A percentile compares a stretch with the other conserved stretches of the same genome.
Evolutionary conservation across 2,113 vertebrate genomes (phyloP).

Genomic region (Onychorhynchus coronatus): DNA sequence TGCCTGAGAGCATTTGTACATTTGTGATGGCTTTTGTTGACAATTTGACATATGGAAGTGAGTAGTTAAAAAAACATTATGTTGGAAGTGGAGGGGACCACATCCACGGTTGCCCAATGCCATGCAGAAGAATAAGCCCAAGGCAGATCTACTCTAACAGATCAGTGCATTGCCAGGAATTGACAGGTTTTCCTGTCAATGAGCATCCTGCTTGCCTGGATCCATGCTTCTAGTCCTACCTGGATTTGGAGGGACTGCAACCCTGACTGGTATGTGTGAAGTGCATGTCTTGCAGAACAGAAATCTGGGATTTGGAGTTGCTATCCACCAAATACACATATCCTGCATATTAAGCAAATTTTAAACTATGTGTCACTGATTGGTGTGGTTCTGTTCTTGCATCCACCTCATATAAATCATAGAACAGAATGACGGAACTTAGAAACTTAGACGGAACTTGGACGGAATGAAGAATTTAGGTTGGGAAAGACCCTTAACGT

Average conservation of each 20-base stretch:
- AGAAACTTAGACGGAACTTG: no score
- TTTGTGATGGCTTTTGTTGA: not conserved
- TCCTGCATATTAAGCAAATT: not conserved
- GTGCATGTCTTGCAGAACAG: not conserved
- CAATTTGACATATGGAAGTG: not conserved
- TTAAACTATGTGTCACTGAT: not conserved
- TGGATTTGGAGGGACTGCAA: not conserved
- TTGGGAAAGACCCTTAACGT: not conserved
- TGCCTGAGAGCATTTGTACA: not conserved
- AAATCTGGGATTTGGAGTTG: not conserved
- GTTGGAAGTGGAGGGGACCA: not conserved
- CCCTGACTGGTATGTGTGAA: not conserved
- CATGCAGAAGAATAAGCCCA: not conserved
- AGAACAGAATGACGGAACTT: not conserved
- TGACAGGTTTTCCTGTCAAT: fast-evolving
- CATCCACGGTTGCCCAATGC: not conserved
- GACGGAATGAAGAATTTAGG: no score
- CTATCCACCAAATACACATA: not conserved
- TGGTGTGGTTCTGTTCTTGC: not conserved
- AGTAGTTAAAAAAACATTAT: not conserved
- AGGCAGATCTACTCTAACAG: not conserved
- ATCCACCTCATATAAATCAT: not conserved
- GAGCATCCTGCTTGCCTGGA: not conserved
- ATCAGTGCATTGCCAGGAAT: not conserved
- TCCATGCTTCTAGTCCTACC: not conserved